Conservation (phyloP, 2,888 invertebrate species). For the Stegana nigrithorax region DNA sequence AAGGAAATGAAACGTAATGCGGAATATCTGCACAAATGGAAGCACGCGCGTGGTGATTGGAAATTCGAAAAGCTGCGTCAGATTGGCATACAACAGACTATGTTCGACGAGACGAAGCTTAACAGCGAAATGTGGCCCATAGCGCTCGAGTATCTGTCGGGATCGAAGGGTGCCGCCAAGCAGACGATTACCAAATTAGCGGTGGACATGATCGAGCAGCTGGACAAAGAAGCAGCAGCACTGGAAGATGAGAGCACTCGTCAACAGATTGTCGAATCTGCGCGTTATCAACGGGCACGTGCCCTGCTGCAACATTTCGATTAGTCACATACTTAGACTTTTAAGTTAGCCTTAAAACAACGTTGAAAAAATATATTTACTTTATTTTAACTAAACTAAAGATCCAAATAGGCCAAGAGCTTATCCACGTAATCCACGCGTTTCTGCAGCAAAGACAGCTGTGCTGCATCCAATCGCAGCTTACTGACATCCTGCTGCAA, state of each 20-base stretch:
- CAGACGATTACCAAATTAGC: constrained; percentile 74
- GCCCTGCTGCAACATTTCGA: constrained; percentile 64
- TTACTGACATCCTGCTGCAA: constrained; percentile 74
- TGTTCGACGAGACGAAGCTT: constrained; percentile 74
- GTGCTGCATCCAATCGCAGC: constrained; percentile 63
- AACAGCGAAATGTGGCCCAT: constrained; percentile 75
- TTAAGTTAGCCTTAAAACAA: too few relatives aligned
- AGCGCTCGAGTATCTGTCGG: constrained; percentile 78
- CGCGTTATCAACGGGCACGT: constrained; percentile 63
- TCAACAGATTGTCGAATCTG: constrained; percentile 47
- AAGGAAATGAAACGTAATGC: constrained; percentile 74
- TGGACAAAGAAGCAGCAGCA: constrained; percentile 68
- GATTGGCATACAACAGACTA: constrained; percentile 79
- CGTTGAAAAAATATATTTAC: too few relatives aligned
- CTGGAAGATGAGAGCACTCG: constrained; percentile 41
- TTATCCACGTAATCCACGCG: constrained; percentile 77
- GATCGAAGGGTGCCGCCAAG: constrained; percentile 76
- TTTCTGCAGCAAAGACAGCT: constrained; percentile 70
- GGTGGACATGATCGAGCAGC: constrained; percentile 74
- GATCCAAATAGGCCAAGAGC: constrained; percentile 71
- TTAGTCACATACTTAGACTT: constrained; percentile 34
- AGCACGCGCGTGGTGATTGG: constrained; percentile 77
- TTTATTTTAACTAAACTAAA: constrained; percentile 40
- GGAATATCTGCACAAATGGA: constrained; percentile 80
- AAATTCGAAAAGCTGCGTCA: constrained; percentile 85